Percentiles rank a stretch among this genome's conserved stretches.
phyloP scores from a whole-genome alignment of 2,113 vertebrate species.

The Spheniscus mendiculus region DNA sequence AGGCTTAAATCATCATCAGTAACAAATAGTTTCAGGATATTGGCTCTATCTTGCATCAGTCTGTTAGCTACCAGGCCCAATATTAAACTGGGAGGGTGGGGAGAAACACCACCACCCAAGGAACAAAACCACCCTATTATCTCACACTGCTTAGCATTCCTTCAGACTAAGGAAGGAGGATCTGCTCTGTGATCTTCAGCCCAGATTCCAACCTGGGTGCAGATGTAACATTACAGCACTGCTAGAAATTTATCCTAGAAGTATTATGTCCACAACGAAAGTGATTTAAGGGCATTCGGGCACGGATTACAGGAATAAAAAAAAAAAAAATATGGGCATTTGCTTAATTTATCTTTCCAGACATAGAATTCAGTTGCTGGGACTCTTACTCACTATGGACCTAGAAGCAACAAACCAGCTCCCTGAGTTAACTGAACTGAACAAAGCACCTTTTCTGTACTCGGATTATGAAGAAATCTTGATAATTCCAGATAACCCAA shows the following conservation, averaged over 20 bases:
- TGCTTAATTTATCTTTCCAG: not conserved
- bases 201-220: not conserved
- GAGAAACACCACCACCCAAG: not conserved
- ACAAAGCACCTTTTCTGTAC: not conserved
- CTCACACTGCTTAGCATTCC: not conserved
- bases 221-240: not conserved
- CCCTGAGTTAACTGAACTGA: not conserved
- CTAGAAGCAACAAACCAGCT: not conserved
- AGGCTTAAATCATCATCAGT: not conserved
- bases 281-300: not conserved
- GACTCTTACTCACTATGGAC: not conserved
- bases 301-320: not conserved
- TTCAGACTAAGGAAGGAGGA: too few relatives aligned
- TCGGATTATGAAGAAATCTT: not conserved
- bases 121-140: not conserved
- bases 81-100: not conserved
- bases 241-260: not conserved
- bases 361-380: not conserved
- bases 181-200: not conserved
- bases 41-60: not conserved
- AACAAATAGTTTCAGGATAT: not conserved
- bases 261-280: not conserved
- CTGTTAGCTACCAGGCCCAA: not conserved
- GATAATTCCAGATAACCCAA: not conserved
- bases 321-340: not conserved